Conservation (phyloP, 2,888 invertebrate species). For the Psylliodes chrysocephalus region DNA sequence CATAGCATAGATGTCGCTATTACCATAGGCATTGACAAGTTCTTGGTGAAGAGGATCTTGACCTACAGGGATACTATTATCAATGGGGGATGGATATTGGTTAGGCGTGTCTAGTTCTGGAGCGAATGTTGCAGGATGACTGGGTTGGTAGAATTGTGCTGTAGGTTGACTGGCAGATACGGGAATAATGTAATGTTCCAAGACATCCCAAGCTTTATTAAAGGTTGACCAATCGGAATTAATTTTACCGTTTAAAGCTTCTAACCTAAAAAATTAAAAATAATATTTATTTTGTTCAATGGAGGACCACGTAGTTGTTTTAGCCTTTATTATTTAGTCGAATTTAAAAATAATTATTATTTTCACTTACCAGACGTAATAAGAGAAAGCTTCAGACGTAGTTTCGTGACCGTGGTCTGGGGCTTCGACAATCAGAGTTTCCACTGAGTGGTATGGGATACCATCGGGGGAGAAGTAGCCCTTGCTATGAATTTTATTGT, state of each 20-base stretch:
- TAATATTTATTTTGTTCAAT: no score
- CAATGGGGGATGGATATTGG: conserved; percentile 44
- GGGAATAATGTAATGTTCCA: conserved; percentile 49
- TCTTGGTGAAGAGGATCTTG: conserved; percentile 47
- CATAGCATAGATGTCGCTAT: conserved; percentile 44
- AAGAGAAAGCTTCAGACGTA: conserved; percentile 49
- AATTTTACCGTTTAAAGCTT: conserved; percentile 47
- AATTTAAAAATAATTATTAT: no score
- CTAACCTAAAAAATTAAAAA: conserved; percentile 35
- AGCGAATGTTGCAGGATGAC: conserved; percentile 46
- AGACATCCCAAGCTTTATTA: conserved; percentile 45
- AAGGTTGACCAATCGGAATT: conserved; percentile 46
- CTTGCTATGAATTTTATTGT: conserved; percentile 44
- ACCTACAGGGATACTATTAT: conserved; percentile 38
- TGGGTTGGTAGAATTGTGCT: conserved; percentile 42
- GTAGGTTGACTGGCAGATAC: conserved; percentile 42
- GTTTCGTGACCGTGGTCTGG: conserved; percentile 51
- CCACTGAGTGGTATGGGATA: conserved; percentile 48
- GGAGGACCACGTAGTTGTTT: no score
- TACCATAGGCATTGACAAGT: conserved; percentile 43
- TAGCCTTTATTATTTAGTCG: no score
- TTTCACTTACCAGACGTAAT: conserved; percentile 43
- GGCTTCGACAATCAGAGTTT: conserved; percentile 49
- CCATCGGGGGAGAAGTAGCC: conserved; percentile 49
- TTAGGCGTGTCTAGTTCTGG: conserved; percentile 44